Base-by-base conservation (phyloP, 2,888 invertebrate genomes). In the Andrena praecox region DNA sequence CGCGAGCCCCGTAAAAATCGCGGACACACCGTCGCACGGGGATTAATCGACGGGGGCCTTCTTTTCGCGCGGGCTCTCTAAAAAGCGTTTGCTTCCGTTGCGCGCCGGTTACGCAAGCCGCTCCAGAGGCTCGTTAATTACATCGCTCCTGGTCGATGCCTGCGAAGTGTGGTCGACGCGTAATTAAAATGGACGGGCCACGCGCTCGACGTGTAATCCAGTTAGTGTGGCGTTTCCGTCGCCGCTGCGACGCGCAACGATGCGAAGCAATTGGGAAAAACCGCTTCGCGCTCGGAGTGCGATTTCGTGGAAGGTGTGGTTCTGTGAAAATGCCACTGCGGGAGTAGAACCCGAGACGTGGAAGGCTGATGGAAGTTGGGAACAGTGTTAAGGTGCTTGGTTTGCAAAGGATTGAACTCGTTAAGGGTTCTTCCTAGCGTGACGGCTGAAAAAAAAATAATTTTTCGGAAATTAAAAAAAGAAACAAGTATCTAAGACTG, bases 81-180 rank as follows among this genome's bases (percentile, higher is more conserved):
- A 66, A 77, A 72, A 67, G n/a, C 60, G 64, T 73, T 70, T 66
- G n/a, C 66, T 12, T 29, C 59, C 35, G 10, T 60, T 54, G 16
- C 29, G 33, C 68, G 54, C 16, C 16, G 31, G 48, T 80, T 80
- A 48, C 70, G 66, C 33, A 79, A 80, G 35, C 78, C 31, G 54
- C 12, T 20, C 42, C 70, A 52, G 27, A 35, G 50, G 29, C 71
- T 79, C 71, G 70, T 80, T 79, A 79, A 80, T 71, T 79, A 54
- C 54, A 70, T 64, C 16, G 79, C 42, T 50, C 31, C 54, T 52
- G 56, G 64, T 69, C 31, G 35, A 42, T 42, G 35, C 33, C 20
- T 27, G 29, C 66, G 33, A 60, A 50, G n/a, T 56, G 56, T 56
- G 33, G 59, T 59, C 73, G 77, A 77, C 42, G 64, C 33, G 48